phyloP scores from a whole-genome alignment of 2,888 invertebrate species.

The Yponomeuta evonymella region DNA sequence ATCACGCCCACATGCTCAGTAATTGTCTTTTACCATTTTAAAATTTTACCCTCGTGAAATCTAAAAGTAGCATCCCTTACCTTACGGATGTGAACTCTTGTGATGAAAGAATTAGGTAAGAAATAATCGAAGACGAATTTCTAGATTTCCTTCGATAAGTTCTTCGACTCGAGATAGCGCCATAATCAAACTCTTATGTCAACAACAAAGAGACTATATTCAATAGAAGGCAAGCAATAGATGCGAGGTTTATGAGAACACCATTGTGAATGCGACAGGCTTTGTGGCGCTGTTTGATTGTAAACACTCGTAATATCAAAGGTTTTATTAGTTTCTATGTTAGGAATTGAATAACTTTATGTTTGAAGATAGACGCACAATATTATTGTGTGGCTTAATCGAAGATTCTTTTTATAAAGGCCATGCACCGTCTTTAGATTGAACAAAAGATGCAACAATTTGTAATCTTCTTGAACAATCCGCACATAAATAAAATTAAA shows the following conservation, averaged over 20 bases:
- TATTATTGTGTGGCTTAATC: background rate
- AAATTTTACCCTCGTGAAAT: too few relatives aligned
- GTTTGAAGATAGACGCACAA: background rate
- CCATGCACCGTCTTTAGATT: background rate
- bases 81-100: too few relatives aligned
- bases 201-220: constrained; percentile 1
- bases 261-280: constrained; percentile 8
- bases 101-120: background rate
- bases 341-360: background rate
- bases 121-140: background rate
- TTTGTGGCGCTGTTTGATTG: background rate
- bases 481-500: too few relatives aligned
- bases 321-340: constrained; percentile 9
- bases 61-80: too few relatives aligned
- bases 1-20: too few relatives aligned
- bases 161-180: background rate
- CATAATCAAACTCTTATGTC: background rate
- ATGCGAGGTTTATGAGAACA: constrained; percentile 8
- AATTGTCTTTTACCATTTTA: too few relatives aligned
- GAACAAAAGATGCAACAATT: too few relatives aligned
- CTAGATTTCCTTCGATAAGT: background rate
- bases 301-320: background rate
- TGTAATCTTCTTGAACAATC: too few relatives aligned
- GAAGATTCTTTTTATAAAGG: background rate
- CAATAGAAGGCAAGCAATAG: constrained; percentile 12